phyloP scores from a whole-genome alignment of 2,888 invertebrate genomes.

The Fragum fragum region DNA sequence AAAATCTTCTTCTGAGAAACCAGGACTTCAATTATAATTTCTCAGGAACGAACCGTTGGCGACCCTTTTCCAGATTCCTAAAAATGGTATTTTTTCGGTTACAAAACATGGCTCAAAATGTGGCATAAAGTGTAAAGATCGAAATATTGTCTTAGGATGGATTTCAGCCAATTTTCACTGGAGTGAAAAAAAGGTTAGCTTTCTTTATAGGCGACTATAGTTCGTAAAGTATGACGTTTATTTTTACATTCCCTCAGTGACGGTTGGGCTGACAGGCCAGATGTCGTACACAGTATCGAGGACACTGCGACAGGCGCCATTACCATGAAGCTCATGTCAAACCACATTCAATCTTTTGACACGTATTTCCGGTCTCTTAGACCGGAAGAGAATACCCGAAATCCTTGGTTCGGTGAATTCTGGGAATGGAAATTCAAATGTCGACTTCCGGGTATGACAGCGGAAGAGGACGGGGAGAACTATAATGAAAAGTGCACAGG shows the following conservation, averaged over 20 bases:
- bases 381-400: conserved; percentile 90
- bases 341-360: conserved; percentile 88
- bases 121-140: too few species aligned
- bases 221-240: not conserved
- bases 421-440: conserved; percentile 92
- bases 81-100: too few species aligned
- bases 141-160: not conserved
- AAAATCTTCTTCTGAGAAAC: too few species aligned
- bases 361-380: conserved; percentile 90
- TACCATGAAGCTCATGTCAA: conserved; percentile 92
- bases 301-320: conserved; percentile 91
- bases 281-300: conserved; percentile 90
- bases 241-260: conserved; percentile 88
- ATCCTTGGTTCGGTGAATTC: conserved; percentile 93
- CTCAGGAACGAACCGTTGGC: too few species aligned
- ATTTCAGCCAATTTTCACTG: not conserved
- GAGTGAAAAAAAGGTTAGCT: not conserved
- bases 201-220: not conserved
- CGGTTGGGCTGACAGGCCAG: conserved; percentile 92
- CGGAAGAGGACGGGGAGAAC: not conserved
- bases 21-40: too few species aligned
- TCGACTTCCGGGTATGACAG: conserved; percentile 66
- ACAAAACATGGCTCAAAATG: too few species aligned
- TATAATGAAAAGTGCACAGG: conserved; percentile 19
- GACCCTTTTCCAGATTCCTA: too few species aligned